Evolutionary conservation across 2,888 invertebrate genomes (phyloP).

Genomic region (Torymus aiolomorphi): DNA sequence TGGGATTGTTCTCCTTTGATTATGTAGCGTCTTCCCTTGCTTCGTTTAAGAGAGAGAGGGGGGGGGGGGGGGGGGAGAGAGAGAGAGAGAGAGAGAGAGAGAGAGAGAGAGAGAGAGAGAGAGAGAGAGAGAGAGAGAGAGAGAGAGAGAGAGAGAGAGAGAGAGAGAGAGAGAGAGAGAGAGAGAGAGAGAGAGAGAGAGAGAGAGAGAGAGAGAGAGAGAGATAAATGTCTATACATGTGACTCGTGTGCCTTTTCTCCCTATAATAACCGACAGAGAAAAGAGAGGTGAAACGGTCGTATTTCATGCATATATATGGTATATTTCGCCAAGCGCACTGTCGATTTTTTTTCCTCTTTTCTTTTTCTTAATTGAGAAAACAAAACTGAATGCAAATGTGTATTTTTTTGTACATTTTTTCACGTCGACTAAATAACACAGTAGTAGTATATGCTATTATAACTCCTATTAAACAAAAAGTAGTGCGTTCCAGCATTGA

Average conservation of each 20-base stretch:
- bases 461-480: conserved; percentile 24
- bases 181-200: no score
- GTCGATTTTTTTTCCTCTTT: not conserved
- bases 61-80: no score
- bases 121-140: no score
- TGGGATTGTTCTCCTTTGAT: conserved; percentile 52
- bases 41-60: conserved; percentile 45
- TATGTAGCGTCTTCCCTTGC: conserved; percentile 54
- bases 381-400: conserved; percentile 20
- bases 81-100: no score
- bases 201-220: conserved; percentile 42
- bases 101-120: no score
- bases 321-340: conserved; percentile 26
- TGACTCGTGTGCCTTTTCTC: conserved; percentile 54
- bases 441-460: conserved; percentile 30
- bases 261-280: conserved; percentile 34
- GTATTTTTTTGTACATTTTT: conserved; percentile 45
- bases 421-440: conserved; percentile 1
- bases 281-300: conserved; percentile 30
- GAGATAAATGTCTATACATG: conserved; percentile 38
- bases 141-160: no score
- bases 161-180: no score
- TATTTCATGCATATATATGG: conserved; percentile 24
- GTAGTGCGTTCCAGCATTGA: conserved; percentile 32
- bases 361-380: conserved; percentile 7